Evolutionary conservation across 1,140 invertebrate genomes (phyloP), one percentile per base, ranked within the genome.

Genomic region (Megalopta genalis): DNA sequence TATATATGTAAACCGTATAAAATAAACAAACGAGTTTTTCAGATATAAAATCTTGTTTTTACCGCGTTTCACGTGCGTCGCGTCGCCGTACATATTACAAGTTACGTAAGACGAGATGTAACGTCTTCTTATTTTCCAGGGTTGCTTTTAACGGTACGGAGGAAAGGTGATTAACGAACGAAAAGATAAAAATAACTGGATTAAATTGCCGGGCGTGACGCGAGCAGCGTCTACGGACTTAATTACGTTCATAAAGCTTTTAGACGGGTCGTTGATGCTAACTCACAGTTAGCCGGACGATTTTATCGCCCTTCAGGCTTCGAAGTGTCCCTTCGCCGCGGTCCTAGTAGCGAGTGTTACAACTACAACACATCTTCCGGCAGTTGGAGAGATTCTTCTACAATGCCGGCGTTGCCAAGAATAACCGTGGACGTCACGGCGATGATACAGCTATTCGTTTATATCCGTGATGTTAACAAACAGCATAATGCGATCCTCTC

Each of bases 211-310:
- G 73, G 71, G 80, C 88, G 84, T 89, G 88, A 86, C 84, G 84
- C 14, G 66, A 76, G 68, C 80, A 62, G 72, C 82, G 89, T 90
- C 89, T 89, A 86, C 77, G 71, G 77, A 85, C 87, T 90, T 87
- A 89, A 90, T 90, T 90, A 83, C 85, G 81, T 87, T 90, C 80
- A 90, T 88, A 82, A 88, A 84, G 67, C 78, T 32, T 83, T 81
- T 67, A 46, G 73, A 79, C 72, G 73, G 63, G 32, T 54, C 62
- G 84, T 86, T 82, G 80, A 80, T 80, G 81, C n/a, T 62, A 70
- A 65, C 25, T 54, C 63, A 68, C 72, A 73, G 68, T 84, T 71
- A 76, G 77, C 32, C 6, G 37, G 27, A 54, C n/a, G 54, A 71
- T 68, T 77, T 76, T 80, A 84, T 85, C 72, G 60, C 69, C 71